Conservation (phyloP, 2,797 vertebrate species). For the Basileuterus tristriatus region DNA sequence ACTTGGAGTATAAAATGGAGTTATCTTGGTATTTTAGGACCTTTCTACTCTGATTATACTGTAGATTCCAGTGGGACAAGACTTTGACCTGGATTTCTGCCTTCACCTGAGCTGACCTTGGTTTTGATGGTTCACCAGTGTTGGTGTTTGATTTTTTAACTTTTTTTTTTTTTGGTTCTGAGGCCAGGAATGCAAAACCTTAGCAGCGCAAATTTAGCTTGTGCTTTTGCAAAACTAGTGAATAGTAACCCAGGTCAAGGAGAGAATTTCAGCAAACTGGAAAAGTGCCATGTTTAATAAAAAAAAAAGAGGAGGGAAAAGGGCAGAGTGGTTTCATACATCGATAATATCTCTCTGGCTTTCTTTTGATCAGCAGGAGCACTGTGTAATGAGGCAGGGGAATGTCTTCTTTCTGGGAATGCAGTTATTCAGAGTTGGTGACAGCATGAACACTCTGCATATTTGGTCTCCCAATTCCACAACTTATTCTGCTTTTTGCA, state of each 20-base stretch:
- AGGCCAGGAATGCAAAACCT: neutral
- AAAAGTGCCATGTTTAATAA: neutral
- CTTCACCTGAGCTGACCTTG: slow-evolving; percentile 8
- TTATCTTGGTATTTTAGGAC: neutral
- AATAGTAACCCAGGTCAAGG: neutral
- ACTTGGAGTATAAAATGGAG: neutral
- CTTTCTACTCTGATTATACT: neutral
- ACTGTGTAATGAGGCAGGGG: neutral
- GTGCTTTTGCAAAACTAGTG: neutral
- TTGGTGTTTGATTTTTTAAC: neutral
- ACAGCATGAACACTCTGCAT: neutral
- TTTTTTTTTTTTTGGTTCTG: neutral
- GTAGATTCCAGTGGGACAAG: neutral
- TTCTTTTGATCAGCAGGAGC: slow-evolving; percentile 38
- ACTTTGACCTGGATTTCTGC: slow-evolving; percentile 10
- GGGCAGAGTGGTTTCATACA: neutral
- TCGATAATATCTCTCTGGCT: slow-evolving; percentile 5
- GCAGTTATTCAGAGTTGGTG: slow-evolving; percentile 32
- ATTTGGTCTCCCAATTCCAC: neutral
- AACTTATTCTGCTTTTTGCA: neutral
- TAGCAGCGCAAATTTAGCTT: neutral
- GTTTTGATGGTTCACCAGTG: neutral
- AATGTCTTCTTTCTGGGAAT: slow-evolving; percentile 27
- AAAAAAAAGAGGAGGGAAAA: neutral
- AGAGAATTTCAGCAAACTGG: neutral